These are phyloP conservation scores for Verasper variegatus DNA, from an alignment of 2,113 vertebrate genomes.

Conservation along the genomic window DNA sequence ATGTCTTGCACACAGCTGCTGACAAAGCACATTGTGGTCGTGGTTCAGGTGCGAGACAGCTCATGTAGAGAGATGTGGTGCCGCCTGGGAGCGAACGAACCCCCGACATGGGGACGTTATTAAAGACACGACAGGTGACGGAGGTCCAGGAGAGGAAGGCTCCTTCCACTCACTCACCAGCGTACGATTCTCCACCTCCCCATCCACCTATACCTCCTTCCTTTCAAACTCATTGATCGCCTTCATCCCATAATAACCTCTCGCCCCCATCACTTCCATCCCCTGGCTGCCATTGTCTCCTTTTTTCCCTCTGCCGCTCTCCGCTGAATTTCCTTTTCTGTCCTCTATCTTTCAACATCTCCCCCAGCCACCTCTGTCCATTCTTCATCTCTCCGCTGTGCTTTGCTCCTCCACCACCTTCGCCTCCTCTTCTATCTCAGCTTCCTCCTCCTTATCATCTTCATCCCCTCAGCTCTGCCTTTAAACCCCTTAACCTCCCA, in stretches of 20 bases:
- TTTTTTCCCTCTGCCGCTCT: conserved; percentile 43
- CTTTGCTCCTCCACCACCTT: conserved; percentile 35
- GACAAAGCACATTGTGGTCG: conserved; percentile 31
- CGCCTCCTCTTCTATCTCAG: conserved; percentile 25
- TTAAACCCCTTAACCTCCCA: conserved; percentile 54
- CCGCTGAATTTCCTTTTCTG: conserved; percentile 42
- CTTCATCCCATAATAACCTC: conserved; percentile 71
- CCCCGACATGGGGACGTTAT: conserved; percentile 67
- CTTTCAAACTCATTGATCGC: conserved; percentile 69
- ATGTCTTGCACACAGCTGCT: not conserved
- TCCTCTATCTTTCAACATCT: conserved; percentile 41
- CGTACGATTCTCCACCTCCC: conserved; percentile 36
- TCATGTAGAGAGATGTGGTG: conserved; percentile 37
- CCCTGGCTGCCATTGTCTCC: conserved; percentile 50
- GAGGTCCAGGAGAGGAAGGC: conserved; percentile 40
- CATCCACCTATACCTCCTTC: conserved; percentile 23
- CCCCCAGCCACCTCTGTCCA: conserved; percentile 36
- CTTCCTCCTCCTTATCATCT: conserved; percentile 43
- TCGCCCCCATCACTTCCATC: conserved; percentile 47
- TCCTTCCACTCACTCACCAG: conserved; percentile 27
- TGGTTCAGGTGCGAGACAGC: conserved; percentile 43
- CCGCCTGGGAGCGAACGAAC: conserved; percentile 47
- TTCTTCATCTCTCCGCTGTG: conserved; percentile 29
- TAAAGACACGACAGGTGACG: conserved; percentile 69
- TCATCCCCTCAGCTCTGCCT: conserved; percentile 58